Base-by-base conservation (phyloP, 1,140 invertebrate species). In the Berghia stephanieae region DNA sequence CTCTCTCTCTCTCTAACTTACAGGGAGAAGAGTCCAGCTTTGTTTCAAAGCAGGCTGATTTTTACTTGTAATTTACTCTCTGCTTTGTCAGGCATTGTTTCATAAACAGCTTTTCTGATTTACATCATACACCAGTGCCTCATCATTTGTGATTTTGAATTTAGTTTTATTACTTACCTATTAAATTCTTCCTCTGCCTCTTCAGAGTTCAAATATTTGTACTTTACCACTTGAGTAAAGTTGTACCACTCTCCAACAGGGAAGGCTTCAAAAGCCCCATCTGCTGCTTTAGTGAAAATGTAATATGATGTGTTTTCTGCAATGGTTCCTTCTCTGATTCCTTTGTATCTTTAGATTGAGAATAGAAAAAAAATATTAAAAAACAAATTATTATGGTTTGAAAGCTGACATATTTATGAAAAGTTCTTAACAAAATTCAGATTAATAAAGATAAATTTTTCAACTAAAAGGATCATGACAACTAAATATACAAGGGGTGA, bases 111-210 rank as follows among this genome's bases (percentile, higher is more conserved):
- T n/a, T n/a, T n/a, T n/a, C n/a, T n/a, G n/a, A n/a, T n/a, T n/a
- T n/a, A n/a, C n/a, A n/a, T n/a, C n/a, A n/a, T n/a, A n/a, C n/a
- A n/a, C n/a, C n/a, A n/a, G n/a, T n/a, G n/a, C n/a, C n/a, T n/a
- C n/a, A n/a, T n/a, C 60, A 49, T 49, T 13, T n/a, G n/a, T n/a
- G n/a, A n/a, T n/a, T n/a, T n/a, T n/a, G n/a, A n/a, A 49, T n/a
- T n/a, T n/a, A n/a, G 10, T 27, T 10, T 63, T 27, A 21, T 18
- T 24, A 55, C 55, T 84, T 86, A 92, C 92, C 90, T 93, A 83
- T 93, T 95, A 88, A 98, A 99, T 88, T 98, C 96, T 85, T 98
- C 94, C 89, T 99, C 98, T 0, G 97, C 98, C 90, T 99, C 97
- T 90, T 99, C 97, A 0, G 95, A 95, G 68, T 95, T 96, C 0